These are phyloP conservation scores for Huso huso DNA, from an alignment of 2,797 vertebrate genomes.

Conservation along the genomic window DNA sequence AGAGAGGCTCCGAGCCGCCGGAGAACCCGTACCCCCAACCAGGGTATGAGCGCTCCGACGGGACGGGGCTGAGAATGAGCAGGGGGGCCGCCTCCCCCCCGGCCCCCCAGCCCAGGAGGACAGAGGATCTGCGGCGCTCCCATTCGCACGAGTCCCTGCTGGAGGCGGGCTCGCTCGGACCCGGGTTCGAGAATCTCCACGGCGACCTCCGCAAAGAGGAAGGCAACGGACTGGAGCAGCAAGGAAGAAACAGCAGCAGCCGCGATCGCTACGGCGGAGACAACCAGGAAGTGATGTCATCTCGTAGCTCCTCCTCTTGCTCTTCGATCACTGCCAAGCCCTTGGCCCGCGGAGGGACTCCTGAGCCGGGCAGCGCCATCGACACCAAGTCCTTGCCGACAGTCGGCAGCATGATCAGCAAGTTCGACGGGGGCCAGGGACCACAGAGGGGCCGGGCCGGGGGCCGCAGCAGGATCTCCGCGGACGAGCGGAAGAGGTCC, in stretches of 20 bases:
- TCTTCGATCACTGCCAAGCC: not conserved
- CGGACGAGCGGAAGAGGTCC: constrained; percentile 62
- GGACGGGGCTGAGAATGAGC: not conserved
- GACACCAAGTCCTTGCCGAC: constrained; percentile 73
- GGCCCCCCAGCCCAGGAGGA: constrained; percentile 51
- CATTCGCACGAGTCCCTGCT: constrained; percentile 77
- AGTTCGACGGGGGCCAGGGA: constrained; percentile 63
- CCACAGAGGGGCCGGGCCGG: constrained; percentile 47
- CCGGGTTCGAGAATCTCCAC: constrained; percentile 13
- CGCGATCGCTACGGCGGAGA: constrained; percentile 30
- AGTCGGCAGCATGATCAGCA: constrained; percentile 64
- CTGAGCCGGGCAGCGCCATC: constrained; percentile 43
- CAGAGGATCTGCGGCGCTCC: constrained; percentile 56
- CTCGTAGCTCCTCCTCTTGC: rapidly evolving
- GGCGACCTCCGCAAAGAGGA: constrained; percentile 32
- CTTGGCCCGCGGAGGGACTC: constrained; percentile 47
- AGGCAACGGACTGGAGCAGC: constrained; percentile 15
- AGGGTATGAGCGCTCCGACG: no score
- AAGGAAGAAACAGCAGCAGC: constrained; percentile 24
- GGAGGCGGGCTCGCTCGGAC: constrained; percentile 34
- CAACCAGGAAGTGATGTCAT: constrained; percentile 47
- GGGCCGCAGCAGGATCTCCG: constrained; percentile 33
- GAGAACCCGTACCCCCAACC: constrained; percentile 39
- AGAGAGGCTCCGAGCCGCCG: constrained; percentile 25
- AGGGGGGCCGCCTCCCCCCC: constrained; percentile 27